Percentiles rank a stretch among this genome's conserved stretches.
These are phyloP conservation scores for Hippolais icterina DNA, from an alignment of 2,113 vertebrate species.

Conservation along the genomic window DNA sequence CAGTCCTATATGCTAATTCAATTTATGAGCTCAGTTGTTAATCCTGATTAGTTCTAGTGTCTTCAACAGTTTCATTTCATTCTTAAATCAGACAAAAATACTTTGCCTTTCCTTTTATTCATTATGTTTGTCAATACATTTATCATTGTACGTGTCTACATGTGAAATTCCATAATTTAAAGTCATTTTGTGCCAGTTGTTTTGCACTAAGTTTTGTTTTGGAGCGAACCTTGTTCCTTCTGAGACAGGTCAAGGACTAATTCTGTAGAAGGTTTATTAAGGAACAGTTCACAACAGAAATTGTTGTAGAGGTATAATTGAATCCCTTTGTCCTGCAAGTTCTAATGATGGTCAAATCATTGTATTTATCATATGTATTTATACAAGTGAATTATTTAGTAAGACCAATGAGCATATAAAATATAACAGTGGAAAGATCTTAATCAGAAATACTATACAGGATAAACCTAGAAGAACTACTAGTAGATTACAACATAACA, in stretches of 20 bases:
- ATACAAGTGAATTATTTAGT: background rate
- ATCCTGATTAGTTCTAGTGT: background rate
- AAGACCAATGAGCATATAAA: background rate
- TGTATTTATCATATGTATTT: background rate
- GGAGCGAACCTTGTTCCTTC: fast-evolving
- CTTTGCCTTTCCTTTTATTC: background rate
- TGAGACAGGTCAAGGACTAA: background rate
- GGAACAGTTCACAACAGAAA: background rate
- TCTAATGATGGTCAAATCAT: background rate
- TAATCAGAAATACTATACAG: background rate
- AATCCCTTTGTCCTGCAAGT: background rate
- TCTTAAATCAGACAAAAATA: background rate
- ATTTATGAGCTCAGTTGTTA: background rate
- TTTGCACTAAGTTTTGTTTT: background rate
- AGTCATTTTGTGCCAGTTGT: background rate
- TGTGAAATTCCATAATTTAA: background rate
- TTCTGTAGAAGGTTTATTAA: background rate
- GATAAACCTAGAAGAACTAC: background rate
- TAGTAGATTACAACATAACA: background rate
- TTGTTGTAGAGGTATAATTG: background rate
- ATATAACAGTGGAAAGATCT: background rate
- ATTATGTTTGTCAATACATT: background rate
- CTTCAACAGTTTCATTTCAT: background rate
- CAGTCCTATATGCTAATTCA: background rate
- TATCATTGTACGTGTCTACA: background rate